Percentiles rank a stretch among this genome's conserved stretches.
Conservation (phyloP, 2,888 invertebrate genomes). For the Silvanus unidentatus region DNA sequence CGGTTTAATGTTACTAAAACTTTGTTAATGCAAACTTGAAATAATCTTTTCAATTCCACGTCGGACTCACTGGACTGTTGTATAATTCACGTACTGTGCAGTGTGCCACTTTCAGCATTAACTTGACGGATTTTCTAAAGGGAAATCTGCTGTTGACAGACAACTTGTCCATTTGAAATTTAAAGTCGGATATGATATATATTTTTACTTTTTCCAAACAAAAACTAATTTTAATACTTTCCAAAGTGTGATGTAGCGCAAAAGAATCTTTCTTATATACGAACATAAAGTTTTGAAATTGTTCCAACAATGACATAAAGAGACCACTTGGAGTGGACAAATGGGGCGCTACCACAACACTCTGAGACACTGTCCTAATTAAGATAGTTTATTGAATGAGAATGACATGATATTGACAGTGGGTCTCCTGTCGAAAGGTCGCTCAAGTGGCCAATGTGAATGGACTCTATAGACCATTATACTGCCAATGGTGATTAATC, state of each 20-base stretch:
- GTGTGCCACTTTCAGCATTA: slow-evolving; percentile 27
- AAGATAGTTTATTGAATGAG: slow-evolving; percentile 13
- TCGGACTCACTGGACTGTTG: slow-evolving; percentile 19
- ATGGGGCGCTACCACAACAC: too few relatives aligned
- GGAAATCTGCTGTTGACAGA: slow-evolving; percentile 27
- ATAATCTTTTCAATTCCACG: slow-evolving; percentile 26
- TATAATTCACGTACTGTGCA: slow-evolving; percentile 22
- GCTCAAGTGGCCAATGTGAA: slow-evolving; percentile 39
- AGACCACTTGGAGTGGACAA: too few relatives aligned
- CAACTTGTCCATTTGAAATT: slow-evolving; percentile 29
- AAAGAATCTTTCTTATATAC: too few relatives aligned
- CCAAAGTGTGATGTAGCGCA: too few relatives aligned
- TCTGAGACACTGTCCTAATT: slow-evolving; percentile 13
- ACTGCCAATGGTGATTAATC: slow-evolving; percentile 37
- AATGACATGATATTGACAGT: slow-evolving; percentile 21
- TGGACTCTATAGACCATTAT: slow-evolving; percentile 33
- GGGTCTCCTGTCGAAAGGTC: slow-evolving; percentile 29
- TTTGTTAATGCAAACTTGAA: slow-evolving; percentile 27
- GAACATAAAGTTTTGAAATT: too few relatives aligned
- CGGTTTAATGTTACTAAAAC: slow-evolving; percentile 10
- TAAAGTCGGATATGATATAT: slow-evolving; percentile 19
- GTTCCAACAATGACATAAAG: too few relatives aligned
- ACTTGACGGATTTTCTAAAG: slow-evolving; percentile 22
- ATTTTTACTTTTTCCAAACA: not conserved
- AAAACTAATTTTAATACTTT: not conserved